These are phyloP conservation scores for Metalampra italica DNA, from an alignment of 2,888 invertebrate species.

Conservation along the genomic window DNA sequence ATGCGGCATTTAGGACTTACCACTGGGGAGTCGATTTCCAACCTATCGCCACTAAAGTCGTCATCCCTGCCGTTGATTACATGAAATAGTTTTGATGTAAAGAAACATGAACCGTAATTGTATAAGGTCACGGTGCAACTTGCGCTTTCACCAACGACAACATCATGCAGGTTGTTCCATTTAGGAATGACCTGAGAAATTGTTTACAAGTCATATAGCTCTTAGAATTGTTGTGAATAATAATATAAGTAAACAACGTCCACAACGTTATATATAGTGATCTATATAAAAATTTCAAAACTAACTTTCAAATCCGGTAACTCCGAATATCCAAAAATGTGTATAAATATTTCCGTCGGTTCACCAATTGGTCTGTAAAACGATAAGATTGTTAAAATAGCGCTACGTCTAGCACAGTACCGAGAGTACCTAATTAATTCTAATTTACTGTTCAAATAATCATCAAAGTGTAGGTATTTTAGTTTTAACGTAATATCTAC, in stretches of 20 bases:
- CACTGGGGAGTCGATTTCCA: slow-evolving; percentile 52
- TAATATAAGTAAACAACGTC: too few relatives aligned
- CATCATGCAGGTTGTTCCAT: slow-evolving; percentile 53
- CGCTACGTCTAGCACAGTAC: too few relatives aligned
- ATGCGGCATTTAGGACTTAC: slow-evolving; percentile 40
- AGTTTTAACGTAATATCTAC: too few relatives aligned
- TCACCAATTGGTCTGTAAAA: slow-evolving; percentile 58
- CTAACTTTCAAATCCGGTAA: slow-evolving; percentile 54
- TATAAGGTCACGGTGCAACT: slow-evolving; percentile 47
- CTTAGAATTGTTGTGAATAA: neutral
- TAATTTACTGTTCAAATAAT: too few relatives aligned
- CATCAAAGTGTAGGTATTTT: too few relatives aligned
- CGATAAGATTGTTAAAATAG: neutral
- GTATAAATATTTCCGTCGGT: slow-evolving; percentile 55
- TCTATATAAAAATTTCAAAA: neutral
- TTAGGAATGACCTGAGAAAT: slow-evolving; percentile 56
- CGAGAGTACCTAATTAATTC: too few relatives aligned
- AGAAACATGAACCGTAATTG: slow-evolving; percentile 58
- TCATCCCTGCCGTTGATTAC: slow-evolving; percentile 57
- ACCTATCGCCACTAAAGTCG: slow-evolving; percentile 47
- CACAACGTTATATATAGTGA: neutral
- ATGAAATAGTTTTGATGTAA: slow-evolving; percentile 57
- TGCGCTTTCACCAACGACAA: slow-evolving; percentile 48
- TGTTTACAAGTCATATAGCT: neutral
- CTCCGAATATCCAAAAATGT: slow-evolving; percentile 64